Evolutionary conservation across 1,140 invertebrate genomes (phyloP).

Genomic region (Temnothorax curvispinosus): DNA sequence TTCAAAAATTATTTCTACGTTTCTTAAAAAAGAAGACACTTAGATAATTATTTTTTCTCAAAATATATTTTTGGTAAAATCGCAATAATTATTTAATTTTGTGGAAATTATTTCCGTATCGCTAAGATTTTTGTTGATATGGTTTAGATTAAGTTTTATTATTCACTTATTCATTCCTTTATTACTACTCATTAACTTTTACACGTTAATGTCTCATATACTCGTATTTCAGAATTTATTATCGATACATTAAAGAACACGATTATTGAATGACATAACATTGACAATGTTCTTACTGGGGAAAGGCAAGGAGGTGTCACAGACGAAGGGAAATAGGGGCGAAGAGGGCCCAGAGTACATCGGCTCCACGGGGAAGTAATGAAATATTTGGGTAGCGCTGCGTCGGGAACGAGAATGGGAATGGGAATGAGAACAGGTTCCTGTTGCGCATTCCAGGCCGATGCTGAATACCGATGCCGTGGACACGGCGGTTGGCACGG

Average conservation of each 20-base stretch:
- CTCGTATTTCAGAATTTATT: not conserved
- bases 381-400: conserved; percentile 78
- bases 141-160: not conserved
- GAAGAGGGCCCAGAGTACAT: conserved; percentile 53
- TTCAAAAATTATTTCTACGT: not conserved
- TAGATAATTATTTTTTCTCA: not conserved
- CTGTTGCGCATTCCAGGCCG: conserved; percentile 80
- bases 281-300: conserved; percentile 52
- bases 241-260: not conserved
- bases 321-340: conserved; percentile 1
- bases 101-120: not conserved
- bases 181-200: not conserved
- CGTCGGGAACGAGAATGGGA: conserved; percentile 69
- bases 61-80: not conserved
- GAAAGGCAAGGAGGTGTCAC: conserved; percentile 32
- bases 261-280: conserved; percentile 64
- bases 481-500: conserved; percentile 76
- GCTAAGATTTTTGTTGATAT: not conserved
- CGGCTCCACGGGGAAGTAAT: conserved; percentile 75
- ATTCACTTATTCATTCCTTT: not conserved
- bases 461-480: conserved; percentile 77
- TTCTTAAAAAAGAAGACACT: not conserved
- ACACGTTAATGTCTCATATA: not conserved
- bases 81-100: not conserved
- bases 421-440: conserved; percentile 81